Base-by-base conservation (phyloP, 2,113 vertebrate species). In the Sardina pilchardus region DNA sequence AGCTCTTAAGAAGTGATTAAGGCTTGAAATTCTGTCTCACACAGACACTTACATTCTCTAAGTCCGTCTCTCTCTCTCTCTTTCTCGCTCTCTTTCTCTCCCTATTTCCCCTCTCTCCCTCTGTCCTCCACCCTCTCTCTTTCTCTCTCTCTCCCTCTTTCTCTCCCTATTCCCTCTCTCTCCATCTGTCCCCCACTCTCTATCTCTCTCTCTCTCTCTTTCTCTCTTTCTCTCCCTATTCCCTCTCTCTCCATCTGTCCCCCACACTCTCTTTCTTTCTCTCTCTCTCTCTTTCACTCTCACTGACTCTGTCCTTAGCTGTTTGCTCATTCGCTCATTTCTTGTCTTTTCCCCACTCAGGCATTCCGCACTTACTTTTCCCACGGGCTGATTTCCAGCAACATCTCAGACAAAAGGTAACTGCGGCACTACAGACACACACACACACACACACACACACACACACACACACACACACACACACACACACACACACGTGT, bases 321-420 rank as follows among this genome's bases (percentile, higher is more conserved):
- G 39, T 83, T 30, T 1, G 30, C 39, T 85, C 47, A 88, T 17
- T 81, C 2, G 85, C 86, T 42, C 39, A 42, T 21, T 88, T 56
- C 19, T 90, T 8, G 67, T 63, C 81, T 83, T 24, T 2, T 81
- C 85, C 75, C 50, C 34, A 87, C 87, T 48, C 90, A 99, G 98
- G 95, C 96, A 0, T 99, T 99, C 93, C 96, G 97, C 88, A 97
- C 95, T 87, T 99, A 98, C 84, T 99, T 97, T 93, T 97, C 96
- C 84, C 97, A 99, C 8, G 98, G 97, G 42, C 96, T 99, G 95
- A 96, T 98, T 90, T 99, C 98, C 30, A 99, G 97, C 93, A 97
- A 98, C 92, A 96, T 99, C 89, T 96, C 97, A 86, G 97, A 98
- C 90, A 97, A 97, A 92, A 97, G 97, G 98, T 99, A 94, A 78